These are phyloP conservation scores for Excalfactoria chinensis DNA, from an alignment of 2,113 vertebrate species.

Conservation along the genomic window DNA sequence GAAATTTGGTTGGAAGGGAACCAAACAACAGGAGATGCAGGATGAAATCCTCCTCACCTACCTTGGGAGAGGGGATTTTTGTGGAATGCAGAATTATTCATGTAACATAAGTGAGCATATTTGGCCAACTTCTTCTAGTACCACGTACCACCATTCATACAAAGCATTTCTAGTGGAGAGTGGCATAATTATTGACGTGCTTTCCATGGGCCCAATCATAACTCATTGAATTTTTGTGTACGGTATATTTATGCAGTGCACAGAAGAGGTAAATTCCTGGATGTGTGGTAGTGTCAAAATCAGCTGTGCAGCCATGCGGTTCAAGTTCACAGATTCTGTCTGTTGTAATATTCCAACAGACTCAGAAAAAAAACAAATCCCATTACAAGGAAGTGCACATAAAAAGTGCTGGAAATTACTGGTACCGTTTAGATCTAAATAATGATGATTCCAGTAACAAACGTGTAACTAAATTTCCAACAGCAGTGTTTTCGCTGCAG, in stretches of 20 bases:
- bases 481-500: constrained; percentile 40
- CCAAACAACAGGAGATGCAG: neutral
- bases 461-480: constrained; percentile 65
- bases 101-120: neutral
- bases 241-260: neutral
- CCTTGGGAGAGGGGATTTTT: neutral
- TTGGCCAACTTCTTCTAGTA: neutral
- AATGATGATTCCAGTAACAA: constrained; percentile 63
- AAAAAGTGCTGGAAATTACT: neutral
- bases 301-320: neutral
- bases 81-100: neutral
- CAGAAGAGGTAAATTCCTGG: neutral
- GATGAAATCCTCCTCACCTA: neutral
- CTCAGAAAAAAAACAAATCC: neutral
- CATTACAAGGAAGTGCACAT: neutral
- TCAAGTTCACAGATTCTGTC: neutral
- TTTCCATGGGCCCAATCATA: neutral
- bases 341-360: neutral
- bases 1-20: neutral
- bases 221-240: neutral
- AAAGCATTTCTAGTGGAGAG: neutral
- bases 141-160: neutral
- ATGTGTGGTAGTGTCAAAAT: neutral
- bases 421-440: constrained; percentile 42
- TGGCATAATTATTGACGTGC: neutral